A percentile compares a stretch with the other conserved stretches of the same genome.
Conservation (phyloP, 1,140 invertebrate species). For the Drosophila sp. region DNA sequence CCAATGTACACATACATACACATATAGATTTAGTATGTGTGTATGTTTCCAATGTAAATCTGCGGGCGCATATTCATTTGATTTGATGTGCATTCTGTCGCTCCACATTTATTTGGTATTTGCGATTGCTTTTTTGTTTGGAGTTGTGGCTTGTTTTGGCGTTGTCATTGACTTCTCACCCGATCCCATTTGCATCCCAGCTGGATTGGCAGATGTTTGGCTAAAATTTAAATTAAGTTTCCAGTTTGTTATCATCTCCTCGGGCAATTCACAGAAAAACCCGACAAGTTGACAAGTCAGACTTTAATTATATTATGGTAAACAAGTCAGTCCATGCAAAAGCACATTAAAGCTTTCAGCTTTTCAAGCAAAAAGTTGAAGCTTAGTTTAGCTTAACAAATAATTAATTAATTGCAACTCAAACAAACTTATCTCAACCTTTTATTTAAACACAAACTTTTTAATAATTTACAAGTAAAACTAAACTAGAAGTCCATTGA, state of each 20-base stretch:
- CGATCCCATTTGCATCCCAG: neutral
- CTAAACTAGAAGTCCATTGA: neutral
- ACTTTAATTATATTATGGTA: slow-evolving; percentile 18
- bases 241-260: slow-evolving; percentile 2
- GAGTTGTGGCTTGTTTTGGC: slow-evolving; percentile 61
- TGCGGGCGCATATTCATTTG: slow-evolving; percentile 70
- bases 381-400: too few species aligned
- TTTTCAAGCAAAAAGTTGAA: too few species aligned
- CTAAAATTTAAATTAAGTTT: slow-evolving; percentile 25
- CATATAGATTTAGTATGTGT: too few species aligned
- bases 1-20: slow-evolving; percentile 3
- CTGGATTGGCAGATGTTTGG: slow-evolving; percentile 34
- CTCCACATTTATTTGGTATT: slow-evolving; percentile 66
- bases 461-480: neutral
- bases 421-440: too few species aligned
- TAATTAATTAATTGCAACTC: too few species aligned
- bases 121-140: slow-evolving; percentile 54
- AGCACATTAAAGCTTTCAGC: neutral
- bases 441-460: neutral
- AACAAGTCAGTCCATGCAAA: neutral
- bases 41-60: slow-evolving; percentile 53
- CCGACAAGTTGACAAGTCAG: neutral
- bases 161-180: slow-evolving; percentile 27
- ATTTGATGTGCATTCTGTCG: slow-evolving; percentile 67
- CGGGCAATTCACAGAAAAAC: neutral